Conservation (phyloP, 2,888 invertebrate genomes). For the Diarsia brunnea region DNA sequence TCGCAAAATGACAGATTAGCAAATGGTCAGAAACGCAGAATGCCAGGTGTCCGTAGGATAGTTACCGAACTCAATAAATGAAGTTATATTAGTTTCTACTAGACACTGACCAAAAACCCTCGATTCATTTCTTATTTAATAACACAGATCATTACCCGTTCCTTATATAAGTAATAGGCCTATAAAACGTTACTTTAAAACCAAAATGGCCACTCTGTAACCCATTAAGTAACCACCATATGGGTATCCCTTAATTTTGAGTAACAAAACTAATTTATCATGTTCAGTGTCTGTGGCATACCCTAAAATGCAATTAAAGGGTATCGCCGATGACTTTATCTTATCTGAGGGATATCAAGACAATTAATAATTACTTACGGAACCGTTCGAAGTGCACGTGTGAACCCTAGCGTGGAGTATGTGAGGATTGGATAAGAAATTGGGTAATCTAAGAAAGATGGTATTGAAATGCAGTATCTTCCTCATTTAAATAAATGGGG, state of each 20-base stretch:
- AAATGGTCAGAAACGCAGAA: too few species aligned
- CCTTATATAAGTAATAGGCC: background rate
- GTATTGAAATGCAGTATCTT: background rate
- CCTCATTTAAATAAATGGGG: background rate
- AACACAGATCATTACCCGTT: slow-evolving; percentile 4
- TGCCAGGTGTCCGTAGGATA: too few species aligned
- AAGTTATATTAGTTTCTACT: background rate
- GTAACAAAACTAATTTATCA: slow-evolving; percentile 59
- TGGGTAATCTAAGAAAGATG: background rate
- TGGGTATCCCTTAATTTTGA: slow-evolving; percentile 33
- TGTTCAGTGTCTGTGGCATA: slow-evolving; percentile 56
- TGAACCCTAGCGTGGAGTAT: slow-evolving; percentile 52
- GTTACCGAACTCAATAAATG: too few species aligned
- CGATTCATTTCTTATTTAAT: background rate
- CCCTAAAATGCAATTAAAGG: slow-evolving; percentile 69
- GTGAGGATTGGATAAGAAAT: slow-evolving; percentile 52
- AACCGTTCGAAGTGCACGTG: slow-evolving; percentile 63
- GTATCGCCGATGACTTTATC: slow-evolving; percentile 69
- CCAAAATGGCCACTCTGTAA: slow-evolving; percentile 27
- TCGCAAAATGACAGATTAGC: too few species aligned
- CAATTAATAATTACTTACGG: slow-evolving; percentile 70
- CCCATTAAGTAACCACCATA: slow-evolving; percentile 44
- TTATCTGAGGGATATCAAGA: slow-evolving; percentile 69
- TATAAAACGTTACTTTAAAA: slow-evolving; percentile 41
- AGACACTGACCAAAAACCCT: background rate